Percentiles rank a stretch among this genome's conserved stretches.
These are phyloP conservation scores for Hypocryptadius cinnamomeus DNA, from an alignment of 2,113 vertebrate species.

Conservation along the genomic window DNA sequence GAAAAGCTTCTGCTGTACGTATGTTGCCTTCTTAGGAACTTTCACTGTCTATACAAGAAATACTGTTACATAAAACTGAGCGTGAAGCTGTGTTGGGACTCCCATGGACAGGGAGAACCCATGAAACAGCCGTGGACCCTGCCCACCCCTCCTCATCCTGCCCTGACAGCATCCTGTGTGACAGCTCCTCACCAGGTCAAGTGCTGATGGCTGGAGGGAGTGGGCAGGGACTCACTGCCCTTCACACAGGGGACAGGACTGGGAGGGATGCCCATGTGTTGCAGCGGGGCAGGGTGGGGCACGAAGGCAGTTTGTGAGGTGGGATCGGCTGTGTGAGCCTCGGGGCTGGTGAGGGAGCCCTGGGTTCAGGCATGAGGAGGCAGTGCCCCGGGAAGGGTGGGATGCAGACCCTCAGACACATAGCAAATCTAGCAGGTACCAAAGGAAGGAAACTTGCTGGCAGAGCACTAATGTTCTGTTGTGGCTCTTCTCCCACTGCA, in stretches of 20 bases:
- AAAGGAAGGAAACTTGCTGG: neutral
- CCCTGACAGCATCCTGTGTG: neutral
- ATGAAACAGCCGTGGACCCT: neutral
- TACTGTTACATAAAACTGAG: neutral
- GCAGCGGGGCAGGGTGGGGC: neutral
- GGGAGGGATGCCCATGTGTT: neutral
- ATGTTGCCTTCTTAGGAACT: neutral
- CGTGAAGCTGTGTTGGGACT: neutral
- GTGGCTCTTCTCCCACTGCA: neutral
- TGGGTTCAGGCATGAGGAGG: neutral
- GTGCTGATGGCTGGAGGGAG: neutral
- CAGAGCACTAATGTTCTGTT: neutral
- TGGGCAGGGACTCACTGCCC: neutral
- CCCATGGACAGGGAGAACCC: neutral
- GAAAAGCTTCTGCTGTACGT: neutral
- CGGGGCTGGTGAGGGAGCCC: neutral
- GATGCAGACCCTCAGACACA: neutral
- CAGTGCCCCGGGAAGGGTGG: rapidly evolving
- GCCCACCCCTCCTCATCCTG: neutral
- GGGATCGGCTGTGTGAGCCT: neutral
- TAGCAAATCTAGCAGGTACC: neutral
- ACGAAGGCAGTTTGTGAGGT: neutral
- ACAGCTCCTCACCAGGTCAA: rapidly evolving
- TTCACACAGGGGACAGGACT: rapidly evolving
- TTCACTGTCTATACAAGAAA: neutral